Conservation (phyloP, 1,140 invertebrate species). For the Leptinotarsa texana region DNA sequence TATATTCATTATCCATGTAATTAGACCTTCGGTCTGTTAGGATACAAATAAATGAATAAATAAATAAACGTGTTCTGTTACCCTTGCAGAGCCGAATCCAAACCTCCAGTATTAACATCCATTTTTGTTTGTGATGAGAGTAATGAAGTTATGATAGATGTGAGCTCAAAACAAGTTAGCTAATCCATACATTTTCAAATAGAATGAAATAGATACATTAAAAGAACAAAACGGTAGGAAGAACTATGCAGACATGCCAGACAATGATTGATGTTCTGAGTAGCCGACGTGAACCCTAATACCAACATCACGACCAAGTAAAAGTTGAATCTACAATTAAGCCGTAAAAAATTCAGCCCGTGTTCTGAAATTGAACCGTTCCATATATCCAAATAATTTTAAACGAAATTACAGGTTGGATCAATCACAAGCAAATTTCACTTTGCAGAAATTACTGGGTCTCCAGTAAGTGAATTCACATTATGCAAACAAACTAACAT, state of each 20-base stretch:
- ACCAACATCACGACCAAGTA: slow-evolving; percentile 10
- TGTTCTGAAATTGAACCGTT: slow-evolving; percentile 6
- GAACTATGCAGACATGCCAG: background rate
- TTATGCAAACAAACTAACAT: slow-evolving; percentile 4
- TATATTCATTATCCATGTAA: too few relatives aligned
- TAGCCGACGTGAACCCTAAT: background rate
- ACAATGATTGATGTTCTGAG: background rate
- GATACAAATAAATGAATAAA: too few relatives aligned
- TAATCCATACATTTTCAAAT: background rate
- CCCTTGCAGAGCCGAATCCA: too few relatives aligned
- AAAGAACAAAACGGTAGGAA: background rate
- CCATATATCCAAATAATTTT: slow-evolving; percentile 5
- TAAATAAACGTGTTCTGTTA: too few relatives aligned
- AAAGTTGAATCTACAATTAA: slow-evolving; percentile 6
- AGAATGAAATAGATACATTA: background rate
- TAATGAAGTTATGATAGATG: too few relatives aligned
- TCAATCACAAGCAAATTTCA: slow-evolving; percentile 16
- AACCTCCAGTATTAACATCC: too few relatives aligned
- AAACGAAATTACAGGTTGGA: slow-evolving; percentile 10
- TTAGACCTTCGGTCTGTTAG: too few relatives aligned
- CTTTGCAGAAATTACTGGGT: background rate
- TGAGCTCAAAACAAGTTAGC: too few relatives aligned
- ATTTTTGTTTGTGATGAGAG: too few relatives aligned
- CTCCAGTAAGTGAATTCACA: slow-evolving; percentile 10
- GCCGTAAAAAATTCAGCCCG: background rate